Evolutionary conservation across 1,140 invertebrate genomes (phyloP).

Genomic region (Euwallacea similis): DNA sequence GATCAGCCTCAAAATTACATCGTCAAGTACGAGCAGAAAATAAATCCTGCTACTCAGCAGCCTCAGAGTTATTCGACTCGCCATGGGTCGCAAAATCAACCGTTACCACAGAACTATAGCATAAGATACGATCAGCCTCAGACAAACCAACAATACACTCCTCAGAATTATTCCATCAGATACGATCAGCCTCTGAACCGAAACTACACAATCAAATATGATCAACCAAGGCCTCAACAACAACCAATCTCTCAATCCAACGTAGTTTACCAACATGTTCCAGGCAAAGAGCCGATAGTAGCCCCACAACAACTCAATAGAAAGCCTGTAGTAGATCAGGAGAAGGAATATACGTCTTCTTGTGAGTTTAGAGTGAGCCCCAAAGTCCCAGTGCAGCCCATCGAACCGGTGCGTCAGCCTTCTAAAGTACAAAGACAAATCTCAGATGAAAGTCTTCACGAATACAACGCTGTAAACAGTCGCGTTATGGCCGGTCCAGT

Average conservation of each 20-base stretch:
- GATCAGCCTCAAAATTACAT: conserved; percentile 30
- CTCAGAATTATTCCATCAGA: conserved; percentile 26
- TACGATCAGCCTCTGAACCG: conserved; percentile 22
- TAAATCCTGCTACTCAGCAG: conserved; percentile 14
- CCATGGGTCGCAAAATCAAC: conserved; percentile 9
- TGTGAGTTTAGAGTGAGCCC: conserved; percentile 38
- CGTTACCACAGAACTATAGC: conserved; percentile 20
- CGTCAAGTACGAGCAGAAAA: conserved; percentile 12
- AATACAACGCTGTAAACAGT: conserved; percentile 59
- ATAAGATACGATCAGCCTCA: conserved; percentile 21
- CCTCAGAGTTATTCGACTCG: conserved; percentile 16
- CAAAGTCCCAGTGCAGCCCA: conserved; percentile 26
- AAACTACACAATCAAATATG: conserved; percentile 21
- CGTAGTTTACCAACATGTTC: conserved; percentile 23
- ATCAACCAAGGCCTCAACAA: conserved; percentile 13
- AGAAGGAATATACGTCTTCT: conserved; percentile 40
- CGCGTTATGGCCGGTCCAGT: conserved; percentile 68
- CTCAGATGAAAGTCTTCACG: conserved; percentile 43
- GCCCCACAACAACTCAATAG: neutral
- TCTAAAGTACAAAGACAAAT: conserved; percentile 41
- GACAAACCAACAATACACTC: conserved; percentile 24
- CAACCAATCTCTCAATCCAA: conserved; percentile 12
- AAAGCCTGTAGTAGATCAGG: neutral
- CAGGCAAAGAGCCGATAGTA: conserved; percentile 14
- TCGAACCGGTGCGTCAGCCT: conserved; percentile 29